A percentile compares a stretch with the other conserved stretches of the same genome.
phyloP scores from a whole-genome alignment of 2,888 invertebrate species.

The Lypha dubia region DNA sequence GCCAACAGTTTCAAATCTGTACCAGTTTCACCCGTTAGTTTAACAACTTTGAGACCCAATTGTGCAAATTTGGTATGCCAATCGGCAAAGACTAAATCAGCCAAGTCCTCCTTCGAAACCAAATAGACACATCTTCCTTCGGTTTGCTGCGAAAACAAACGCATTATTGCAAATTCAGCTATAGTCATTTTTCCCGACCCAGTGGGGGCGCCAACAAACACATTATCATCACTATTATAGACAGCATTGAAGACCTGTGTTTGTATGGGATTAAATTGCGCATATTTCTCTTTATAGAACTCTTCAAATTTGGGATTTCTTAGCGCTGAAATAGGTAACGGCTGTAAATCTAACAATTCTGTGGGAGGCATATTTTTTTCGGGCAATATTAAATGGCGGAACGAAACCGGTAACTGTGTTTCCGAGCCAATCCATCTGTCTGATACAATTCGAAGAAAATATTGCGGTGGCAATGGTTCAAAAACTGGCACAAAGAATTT shows the following conservation, averaged over 20 bases:
- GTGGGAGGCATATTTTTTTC: conserved; percentile 99
- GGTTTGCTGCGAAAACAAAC: conserved; percentile 90
- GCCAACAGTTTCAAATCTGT: conserved; percentile 96
- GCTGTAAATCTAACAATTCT: conserved; percentile 97
- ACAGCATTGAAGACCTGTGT: conserved; percentile 99
- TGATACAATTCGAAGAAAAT: conserved; percentile 95
- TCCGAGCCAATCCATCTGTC: conserved; percentile 97
- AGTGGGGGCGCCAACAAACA: conserved; percentile 96
- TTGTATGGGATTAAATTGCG: conserved; percentile 99
- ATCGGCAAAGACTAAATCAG: conserved; percentile 94
- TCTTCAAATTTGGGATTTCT: conserved; percentile 93
- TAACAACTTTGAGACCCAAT: conserved; percentile 92
- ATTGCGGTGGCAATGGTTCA: conserved; percentile 99
- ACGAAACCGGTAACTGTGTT: conserved; percentile 97
- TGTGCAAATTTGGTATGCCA: conserved; percentile 95
- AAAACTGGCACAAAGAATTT: conserved; percentile 99
- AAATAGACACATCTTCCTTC: conserved; percentile 96
- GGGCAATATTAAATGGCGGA: conserved; percentile 97
- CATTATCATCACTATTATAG: conserved; percentile 99
- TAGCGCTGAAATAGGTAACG: conserved; percentile 96
- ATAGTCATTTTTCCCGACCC: conserved; percentile 97
- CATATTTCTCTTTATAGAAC: conserved; percentile 93
- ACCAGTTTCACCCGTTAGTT: conserved; percentile 98
- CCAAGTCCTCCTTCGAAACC: conserved; percentile 95
- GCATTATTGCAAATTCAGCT: conserved; percentile 97